Evolutionary conservation across 2,113 vertebrate genomes (phyloP).

Genomic region (Vimba vimba): DNA sequence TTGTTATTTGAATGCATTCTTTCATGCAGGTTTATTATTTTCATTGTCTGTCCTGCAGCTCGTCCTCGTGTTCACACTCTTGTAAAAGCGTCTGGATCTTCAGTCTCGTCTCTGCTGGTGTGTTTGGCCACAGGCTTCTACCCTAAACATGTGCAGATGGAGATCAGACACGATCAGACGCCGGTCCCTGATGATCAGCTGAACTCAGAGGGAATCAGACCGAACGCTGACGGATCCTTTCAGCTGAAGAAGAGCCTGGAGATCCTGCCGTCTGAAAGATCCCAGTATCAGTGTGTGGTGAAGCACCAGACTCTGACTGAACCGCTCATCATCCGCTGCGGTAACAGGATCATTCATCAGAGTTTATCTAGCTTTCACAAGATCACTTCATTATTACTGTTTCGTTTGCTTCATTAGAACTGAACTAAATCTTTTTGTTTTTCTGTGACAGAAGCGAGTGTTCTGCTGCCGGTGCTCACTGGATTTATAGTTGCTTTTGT

Average conservation of each 20-base stretch:
- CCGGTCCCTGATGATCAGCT: not conserved
- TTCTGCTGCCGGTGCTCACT: not conserved
- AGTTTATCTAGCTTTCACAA: not conserved
- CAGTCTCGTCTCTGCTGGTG: too few species aligned
- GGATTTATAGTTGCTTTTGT: not conserved
- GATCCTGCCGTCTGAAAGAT: not conserved
- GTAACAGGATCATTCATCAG: not conserved
- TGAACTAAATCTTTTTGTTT: too few species aligned
- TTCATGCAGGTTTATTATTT: too few species aligned
- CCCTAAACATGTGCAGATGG: not conserved
- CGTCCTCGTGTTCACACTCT: too few species aligned
- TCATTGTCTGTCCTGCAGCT: too few species aligned
- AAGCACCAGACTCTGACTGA: too few species aligned
- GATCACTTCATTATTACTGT: not conserved
- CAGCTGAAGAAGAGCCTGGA: not conserved
- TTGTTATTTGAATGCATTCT: too few species aligned
- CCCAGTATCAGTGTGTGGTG: not conserved
- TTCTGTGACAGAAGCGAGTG: not conserved
- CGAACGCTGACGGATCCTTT: not conserved
- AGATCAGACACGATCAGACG: not conserved
- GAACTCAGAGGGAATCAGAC: not conserved
- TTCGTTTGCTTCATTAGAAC: not conserved
- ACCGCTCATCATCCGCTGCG: too few species aligned
- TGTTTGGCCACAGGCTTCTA: not conserved
- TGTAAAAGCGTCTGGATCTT: too few species aligned